Evolutionary conservation across 2,113 vertebrate species (phyloP).

Genomic region (Silurus meridionalis): DNA sequence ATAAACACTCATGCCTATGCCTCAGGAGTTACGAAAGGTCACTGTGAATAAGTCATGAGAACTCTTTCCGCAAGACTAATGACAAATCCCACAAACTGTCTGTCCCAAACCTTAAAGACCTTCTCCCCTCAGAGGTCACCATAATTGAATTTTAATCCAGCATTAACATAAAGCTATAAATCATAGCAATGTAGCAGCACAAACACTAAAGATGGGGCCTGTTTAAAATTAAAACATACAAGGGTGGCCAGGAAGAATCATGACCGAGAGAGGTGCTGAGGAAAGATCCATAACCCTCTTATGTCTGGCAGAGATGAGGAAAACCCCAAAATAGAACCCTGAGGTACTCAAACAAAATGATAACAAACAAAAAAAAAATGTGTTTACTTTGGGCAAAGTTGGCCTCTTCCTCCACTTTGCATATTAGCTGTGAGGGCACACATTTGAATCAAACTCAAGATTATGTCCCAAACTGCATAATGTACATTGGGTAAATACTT

Average conservation of each 20-base stretch:
- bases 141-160: slow-evolving; percentile 33
- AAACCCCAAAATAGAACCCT: background rate
- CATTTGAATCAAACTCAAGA: background rate
- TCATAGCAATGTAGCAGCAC: background rate
- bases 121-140: slow-evolving; percentile 24
- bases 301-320: background rate
- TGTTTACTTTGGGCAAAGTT: background rate
- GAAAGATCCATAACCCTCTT: background rate
- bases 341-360: background rate
- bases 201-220: background rate
- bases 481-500: too few relatives aligned
- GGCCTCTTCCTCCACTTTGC: background rate
- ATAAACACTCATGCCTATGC: background rate
- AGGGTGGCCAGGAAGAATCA: background rate
- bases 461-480: background rate
- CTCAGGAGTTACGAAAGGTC: background rate
- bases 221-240: background rate
- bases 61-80: slow-evolving; percentile 24
- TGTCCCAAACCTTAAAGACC: slow-evolving; percentile 21
- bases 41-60: slow-evolving; percentile 27
- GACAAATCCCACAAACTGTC: slow-evolving; percentile 20
- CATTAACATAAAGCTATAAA: slow-evolving; percentile 33
- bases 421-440: background rate
- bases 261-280: background rate
- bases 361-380: background rate